Conservation (phyloP, 2,113 vertebrate genomes). For the Theropithecus gelada region DNA sequence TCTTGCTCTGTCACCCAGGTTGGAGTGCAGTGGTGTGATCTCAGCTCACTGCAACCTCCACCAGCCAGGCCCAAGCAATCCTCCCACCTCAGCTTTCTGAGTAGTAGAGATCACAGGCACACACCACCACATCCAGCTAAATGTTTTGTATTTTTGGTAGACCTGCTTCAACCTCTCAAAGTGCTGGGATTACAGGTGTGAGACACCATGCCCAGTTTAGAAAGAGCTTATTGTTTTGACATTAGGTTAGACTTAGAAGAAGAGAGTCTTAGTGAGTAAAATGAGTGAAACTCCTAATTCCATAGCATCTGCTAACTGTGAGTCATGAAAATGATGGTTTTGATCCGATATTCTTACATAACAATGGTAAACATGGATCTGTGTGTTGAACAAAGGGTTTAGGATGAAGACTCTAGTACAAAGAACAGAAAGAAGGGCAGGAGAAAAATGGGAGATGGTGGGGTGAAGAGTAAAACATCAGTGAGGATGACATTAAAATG, state of each 20-base stretch:
- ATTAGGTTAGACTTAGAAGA: neutral
- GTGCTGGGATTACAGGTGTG: too few species aligned
- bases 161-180: too few species aligned
- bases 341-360: neutral
- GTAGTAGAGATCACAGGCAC: too few species aligned
- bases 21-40: too few species aligned
- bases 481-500: neutral
- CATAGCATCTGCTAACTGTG: neutral
- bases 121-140: too few species aligned
- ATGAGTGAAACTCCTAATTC: neutral
- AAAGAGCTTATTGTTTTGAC: neutral
- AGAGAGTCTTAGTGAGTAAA: neutral
- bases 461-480: neutral
- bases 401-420: neutral
- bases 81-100: too few species aligned
- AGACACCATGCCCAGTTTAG: too few species aligned
- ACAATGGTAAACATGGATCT: neutral
- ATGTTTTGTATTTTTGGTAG: too few species aligned
- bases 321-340: neutral
- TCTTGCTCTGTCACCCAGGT: too few species aligned
- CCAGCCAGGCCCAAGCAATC: too few species aligned
- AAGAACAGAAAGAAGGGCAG: neutral
- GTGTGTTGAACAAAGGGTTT: neutral
- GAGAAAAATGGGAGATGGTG: neutral
- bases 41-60: too few species aligned